Evolutionary conservation across 2,888 invertebrate species (phyloP), one percentile per base, ranked within the genome.

Genomic region (Scelioninae gen. 2): DNA sequence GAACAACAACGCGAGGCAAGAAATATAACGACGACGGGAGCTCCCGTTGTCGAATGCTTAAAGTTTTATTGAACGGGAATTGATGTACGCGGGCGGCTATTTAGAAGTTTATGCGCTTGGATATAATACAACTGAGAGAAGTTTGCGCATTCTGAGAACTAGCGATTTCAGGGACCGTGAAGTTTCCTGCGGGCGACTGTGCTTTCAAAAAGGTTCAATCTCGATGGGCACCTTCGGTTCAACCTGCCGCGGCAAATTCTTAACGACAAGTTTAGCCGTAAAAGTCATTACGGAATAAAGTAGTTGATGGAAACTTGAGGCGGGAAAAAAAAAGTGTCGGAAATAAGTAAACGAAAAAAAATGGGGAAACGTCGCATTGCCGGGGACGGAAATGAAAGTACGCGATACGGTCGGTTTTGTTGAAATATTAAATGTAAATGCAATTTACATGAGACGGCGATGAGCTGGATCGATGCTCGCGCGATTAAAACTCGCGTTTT

Each of bases 161-260:
- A 28, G 53, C 61, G 61, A 69, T 69, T 61, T 60, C 60, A 46
- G 22, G 61, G 48, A 3, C 48, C 50, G 11, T 46, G 53, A 55
- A 69, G 68, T 61, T 63, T 61, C 50, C 43, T 63, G 31, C 16
- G 48, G 43, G 52, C 37, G 52, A 68, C 68, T 70, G 63, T 6
- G n/a, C 70, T 70, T 57, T 48, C 61, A 50, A 70, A 69, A 46
- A 70, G 55, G 61, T 63, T 63, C 48, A 63, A 70, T 70, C 70
- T 60, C 48, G 43, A 50, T 57, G 61, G n/a, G 64, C 58, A 71
- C 60, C 45, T 70, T 41, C 19, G 55, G 33, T 50, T 55, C 55
- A 50, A 48, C 31, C 31, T 52, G 52, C 58, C 46, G 15, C 33
- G 16, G 3, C 53, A 53, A 65, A 65, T 55, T 65, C 45, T 53